Percentiles rank a stretch among this genome's conserved stretches.
Evolutionary conservation across 2,888 invertebrate species (phyloP).

Genomic region (Subacronicta megacephala): DNA sequence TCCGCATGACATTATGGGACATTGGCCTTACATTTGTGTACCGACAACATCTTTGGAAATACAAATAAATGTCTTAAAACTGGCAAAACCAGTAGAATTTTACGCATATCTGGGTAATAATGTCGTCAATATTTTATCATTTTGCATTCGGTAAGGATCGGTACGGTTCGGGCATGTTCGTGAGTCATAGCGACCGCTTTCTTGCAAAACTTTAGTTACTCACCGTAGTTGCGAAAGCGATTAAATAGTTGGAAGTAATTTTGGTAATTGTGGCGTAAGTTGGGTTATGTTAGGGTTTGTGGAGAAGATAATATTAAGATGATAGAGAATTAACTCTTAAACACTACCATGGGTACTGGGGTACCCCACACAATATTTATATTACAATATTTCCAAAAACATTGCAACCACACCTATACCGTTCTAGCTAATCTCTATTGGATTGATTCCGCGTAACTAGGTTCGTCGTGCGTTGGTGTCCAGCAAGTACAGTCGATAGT

Average conservation of each 20-base stretch:
- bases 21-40: conserved; percentile 35
- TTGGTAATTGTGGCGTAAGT: conserved; percentile 60
- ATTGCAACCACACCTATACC: no score
- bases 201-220: conserved; percentile 66
- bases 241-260: conserved; percentile 58
- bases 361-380: no score
- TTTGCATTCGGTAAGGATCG: conserved; percentile 35
- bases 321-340: no score
- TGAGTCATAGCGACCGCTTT: conserved; percentile 64
- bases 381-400: no score
- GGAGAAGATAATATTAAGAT: not conserved
- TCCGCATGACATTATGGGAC: conserved; percentile 29
- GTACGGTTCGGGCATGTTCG: conserved; percentile 30
- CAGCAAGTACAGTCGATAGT: no score
- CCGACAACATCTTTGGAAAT: conserved; percentile 27
- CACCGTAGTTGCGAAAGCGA: conserved; percentile 60
- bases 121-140: conserved; percentile 40
- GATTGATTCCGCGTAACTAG: no score
- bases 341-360: no score
- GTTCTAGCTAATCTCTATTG: no score
- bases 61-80: conserved; percentile 36
- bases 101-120: conserved; percentile 42
- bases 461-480: no score
- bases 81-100: conserved; percentile 46
- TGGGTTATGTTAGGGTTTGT: conserved; percentile 11